These are phyloP conservation scores for Epinephelus cyanopodus DNA, from an alignment of 2,113 vertebrate genomes.

Conservation along the genomic window DNA sequence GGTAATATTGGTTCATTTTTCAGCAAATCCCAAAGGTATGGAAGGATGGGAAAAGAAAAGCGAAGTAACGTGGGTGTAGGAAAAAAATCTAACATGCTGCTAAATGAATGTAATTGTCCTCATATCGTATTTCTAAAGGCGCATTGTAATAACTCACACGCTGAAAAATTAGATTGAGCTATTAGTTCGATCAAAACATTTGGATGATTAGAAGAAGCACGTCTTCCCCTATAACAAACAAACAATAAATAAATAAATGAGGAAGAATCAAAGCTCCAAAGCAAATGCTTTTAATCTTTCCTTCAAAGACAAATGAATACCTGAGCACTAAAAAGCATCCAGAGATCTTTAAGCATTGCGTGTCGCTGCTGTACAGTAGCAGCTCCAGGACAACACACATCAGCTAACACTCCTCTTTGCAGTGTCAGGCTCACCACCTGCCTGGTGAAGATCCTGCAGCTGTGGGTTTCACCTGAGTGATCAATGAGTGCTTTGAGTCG, in stretches of 20 bases:
- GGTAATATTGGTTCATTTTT: conserved; percentile 51
- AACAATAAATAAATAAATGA: conserved; percentile 15
- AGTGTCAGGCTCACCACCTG: conserved; percentile 31
- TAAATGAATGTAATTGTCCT: conserved; percentile 11
- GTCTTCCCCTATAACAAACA: neutral
- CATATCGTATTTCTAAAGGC: conserved; percentile 20
- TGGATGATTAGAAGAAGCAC: neutral
- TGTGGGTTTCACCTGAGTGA: conserved; percentile 26
- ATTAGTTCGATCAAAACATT: conserved; percentile 20
- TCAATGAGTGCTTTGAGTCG: conserved; percentile 12
- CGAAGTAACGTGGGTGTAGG: neutral
- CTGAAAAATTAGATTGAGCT: neutral
- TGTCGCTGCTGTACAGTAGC: neutral
- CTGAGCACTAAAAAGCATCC: neutral
- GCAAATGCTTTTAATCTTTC: neutral
- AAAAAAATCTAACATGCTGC: conserved; percentile 27
- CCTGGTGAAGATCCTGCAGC: conserved; percentile 26
- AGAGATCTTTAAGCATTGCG: neutral
- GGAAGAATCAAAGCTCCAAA: neutral
- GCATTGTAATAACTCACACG: neutral
- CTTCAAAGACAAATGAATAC: neutral
- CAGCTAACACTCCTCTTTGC: conserved; percentile 19
- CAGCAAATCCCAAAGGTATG: conserved; percentile 38
- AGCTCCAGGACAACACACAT: conserved; percentile 26
- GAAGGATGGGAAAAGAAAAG: neutral